These are phyloP conservation scores for Meghimatium bilineatum DNA, from an alignment of 2,888 invertebrate genomes.

Conservation along the genomic window DNA sequence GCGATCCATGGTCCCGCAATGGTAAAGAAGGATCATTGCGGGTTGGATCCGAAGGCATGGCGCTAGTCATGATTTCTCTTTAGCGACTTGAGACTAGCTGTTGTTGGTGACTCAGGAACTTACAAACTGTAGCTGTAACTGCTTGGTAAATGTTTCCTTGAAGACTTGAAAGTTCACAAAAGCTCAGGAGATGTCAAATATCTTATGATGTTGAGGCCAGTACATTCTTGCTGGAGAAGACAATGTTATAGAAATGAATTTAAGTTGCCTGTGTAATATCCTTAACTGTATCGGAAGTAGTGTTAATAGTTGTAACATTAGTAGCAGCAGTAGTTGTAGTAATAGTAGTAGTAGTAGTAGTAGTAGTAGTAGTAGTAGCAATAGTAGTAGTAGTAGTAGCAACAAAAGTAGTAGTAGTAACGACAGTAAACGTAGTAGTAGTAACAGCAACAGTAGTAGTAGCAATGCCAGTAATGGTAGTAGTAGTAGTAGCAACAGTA, in stretches of 20 bases:
- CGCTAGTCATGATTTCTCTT: conserved; percentile 13
- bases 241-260: not conserved
- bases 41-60: conserved; percentile 30
- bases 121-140: not conserved
- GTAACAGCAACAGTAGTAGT: too few species aligned
- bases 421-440: too few species aligned
- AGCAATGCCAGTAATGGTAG: too few species aligned
- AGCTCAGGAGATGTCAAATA: conserved; percentile 41
- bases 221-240: conserved; percentile 12
- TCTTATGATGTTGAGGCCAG: conserved; percentile 33
- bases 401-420: too few species aligned
- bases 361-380: too few species aligned
- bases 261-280: not conserved
- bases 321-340: too few species aligned
- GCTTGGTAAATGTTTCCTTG: not conserved
- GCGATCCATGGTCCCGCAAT: conserved; percentile 67
- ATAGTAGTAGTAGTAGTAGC: too few species aligned
- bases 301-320: too few species aligned
- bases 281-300: too few species aligned
- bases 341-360: too few species aligned
- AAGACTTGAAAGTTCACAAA: not conserved
- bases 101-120: not conserved
- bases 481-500: too few species aligned
- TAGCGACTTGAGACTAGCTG: not conserved
- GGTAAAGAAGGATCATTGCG: conserved; percentile 57